These are phyloP conservation scores for Lathamus discolor DNA, from an alignment of 2,113 vertebrate genomes.

Conservation along the genomic window DNA sequence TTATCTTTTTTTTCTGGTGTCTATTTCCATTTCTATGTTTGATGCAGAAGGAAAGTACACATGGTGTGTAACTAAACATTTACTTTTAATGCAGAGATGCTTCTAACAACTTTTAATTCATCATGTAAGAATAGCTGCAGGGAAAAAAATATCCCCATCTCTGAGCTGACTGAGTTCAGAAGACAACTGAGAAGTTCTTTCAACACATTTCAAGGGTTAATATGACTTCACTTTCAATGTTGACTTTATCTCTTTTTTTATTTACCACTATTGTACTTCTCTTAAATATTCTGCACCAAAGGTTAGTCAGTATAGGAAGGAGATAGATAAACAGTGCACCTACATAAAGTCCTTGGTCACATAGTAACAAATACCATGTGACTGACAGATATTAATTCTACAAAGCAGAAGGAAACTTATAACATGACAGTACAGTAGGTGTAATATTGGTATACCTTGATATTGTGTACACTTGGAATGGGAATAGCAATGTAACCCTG, in stretches of 20 bases:
- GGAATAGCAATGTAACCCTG: neutral
- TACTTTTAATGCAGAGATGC: neutral
- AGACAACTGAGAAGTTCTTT: neutral
- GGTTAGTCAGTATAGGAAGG: neutral
- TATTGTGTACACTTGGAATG: neutral
- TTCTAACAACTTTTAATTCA: neutral
- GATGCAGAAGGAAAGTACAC: neutral
- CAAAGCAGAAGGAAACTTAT: neutral
- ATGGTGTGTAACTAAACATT: neutral
- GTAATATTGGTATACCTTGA: neutral
- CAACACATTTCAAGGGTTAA: neutral
- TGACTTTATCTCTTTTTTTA: neutral
- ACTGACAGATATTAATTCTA: neutral
- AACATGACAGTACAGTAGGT: accelerated
- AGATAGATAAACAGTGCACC: neutral
- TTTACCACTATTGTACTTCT: neutral
- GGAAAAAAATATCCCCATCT: neutral
- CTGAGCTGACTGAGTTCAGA: neutral
- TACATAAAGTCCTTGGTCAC: neutral
- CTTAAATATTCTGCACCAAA: neutral
- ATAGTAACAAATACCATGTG: neutral
- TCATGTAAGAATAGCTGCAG: neutral
- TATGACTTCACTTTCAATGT: neutral
- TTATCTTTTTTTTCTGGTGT: neutral
- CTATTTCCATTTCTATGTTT: neutral